Evolutionary conservation across 2,797 vertebrate species (phyloP).

Genomic region (Gastrophryne carolinensis): DNA sequence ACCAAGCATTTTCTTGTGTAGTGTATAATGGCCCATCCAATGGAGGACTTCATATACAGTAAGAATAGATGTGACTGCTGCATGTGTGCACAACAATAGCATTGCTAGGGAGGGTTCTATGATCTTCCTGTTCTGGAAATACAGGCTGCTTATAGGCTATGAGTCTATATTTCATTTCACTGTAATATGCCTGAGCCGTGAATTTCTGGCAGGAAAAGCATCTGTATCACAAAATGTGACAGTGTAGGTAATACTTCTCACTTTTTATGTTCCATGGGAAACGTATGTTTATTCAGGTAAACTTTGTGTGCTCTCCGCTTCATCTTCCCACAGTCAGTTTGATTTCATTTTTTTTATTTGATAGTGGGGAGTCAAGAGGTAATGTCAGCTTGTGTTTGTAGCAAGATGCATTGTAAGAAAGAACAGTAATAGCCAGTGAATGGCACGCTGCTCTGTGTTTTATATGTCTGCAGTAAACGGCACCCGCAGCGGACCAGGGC

Average conservation of each 20-base stretch:
- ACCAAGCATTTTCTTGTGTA: too few species aligned
- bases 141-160: too few species aligned
- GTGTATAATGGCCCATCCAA: too few species aligned
- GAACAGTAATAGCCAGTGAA: slow-evolving; percentile 7
- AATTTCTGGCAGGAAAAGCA: neutral
- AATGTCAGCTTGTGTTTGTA: slow-evolving; percentile 29
- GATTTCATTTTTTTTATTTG: slow-evolving; percentile 7
- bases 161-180: neutral
- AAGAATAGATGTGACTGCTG: too few species aligned
- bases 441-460: slow-evolving; percentile 9
- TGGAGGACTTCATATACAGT: too few species aligned
- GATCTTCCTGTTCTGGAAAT: too few species aligned
- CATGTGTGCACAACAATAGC: too few species aligned
- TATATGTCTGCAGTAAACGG: slow-evolving; percentile 28
- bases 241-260: slow-evolving; percentile 18
- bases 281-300: slow-evolving; percentile 21
- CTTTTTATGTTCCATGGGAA: slow-evolving; percentile 17
- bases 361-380: slow-evolving; percentile 2
- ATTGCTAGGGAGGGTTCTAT: too few species aligned
- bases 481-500: neutral
- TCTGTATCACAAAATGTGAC: neutral
- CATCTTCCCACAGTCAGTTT: slow-evolving; percentile 8
- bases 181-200: neutral
- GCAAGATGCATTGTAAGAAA: slow-evolving; percentile 15
- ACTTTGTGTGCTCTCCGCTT: slow-evolving; percentile 8